Evolutionary conservation across 2,113 vertebrate genomes (phyloP).

Genomic region (Salvelinus fontinalis): DNA sequence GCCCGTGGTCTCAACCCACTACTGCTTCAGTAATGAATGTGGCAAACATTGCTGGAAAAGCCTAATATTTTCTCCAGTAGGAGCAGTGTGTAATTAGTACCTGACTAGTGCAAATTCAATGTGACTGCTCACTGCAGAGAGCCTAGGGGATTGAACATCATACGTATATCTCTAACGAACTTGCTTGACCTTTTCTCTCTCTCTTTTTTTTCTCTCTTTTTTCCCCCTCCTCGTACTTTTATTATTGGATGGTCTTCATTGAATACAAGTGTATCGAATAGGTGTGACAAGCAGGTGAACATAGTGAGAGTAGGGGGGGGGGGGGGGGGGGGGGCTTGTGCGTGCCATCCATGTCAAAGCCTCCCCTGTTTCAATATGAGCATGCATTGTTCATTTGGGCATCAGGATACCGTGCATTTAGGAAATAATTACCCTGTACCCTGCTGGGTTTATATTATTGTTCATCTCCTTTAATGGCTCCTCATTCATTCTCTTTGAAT

Average conservation of each 20-base stretch:
- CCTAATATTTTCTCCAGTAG: constrained; percentile 65
- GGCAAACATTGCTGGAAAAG: constrained; percentile 55
- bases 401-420: constrained; percentile 75
- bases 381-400: constrained; percentile 71
- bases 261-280: constrained; percentile 51
- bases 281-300: constrained; percentile 40
- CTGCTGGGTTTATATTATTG: constrained; percentile 80
- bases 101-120: constrained; percentile 60
- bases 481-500: constrained; percentile 84
- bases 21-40: constrained; percentile 71
- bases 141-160: constrained; percentile 57
- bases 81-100: constrained; percentile 65
- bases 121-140: constrained; percentile 53
- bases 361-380: constrained; percentile 61
- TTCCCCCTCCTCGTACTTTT: constrained; percentile 45
- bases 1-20: constrained; percentile 72
- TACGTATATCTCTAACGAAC: constrained; percentile 65
- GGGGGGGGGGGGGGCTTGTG: constrained; percentile 26
- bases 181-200: constrained; percentile 57
- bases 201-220: constrained; percentile 31
- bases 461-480: constrained; percentile 82
- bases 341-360: constrained; percentile 67
- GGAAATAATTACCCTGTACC: constrained; percentile 83
- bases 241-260: constrained; percentile 49
- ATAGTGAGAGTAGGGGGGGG: constrained; percentile 8